phyloP scores from a whole-genome alignment of 1,140 invertebrate genomes.

The Chelonus insularis region DNA sequence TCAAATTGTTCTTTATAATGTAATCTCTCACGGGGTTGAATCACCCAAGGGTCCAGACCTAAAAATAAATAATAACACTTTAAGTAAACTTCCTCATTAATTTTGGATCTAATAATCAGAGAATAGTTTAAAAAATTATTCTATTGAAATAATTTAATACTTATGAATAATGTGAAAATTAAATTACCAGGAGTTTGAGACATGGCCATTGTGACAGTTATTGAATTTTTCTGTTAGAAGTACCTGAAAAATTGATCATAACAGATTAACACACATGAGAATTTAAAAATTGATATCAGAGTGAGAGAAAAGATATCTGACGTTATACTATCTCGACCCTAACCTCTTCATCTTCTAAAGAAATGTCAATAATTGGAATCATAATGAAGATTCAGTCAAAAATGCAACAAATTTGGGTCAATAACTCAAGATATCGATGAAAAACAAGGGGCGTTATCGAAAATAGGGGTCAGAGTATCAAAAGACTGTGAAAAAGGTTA shows the following conservation, averaged over 20 bases:
- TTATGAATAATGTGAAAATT: conserved; percentile 9
- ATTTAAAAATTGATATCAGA: not conserved
- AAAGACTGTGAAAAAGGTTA: not conserved
- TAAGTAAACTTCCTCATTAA: not conserved
- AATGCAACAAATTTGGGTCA: conserved; percentile 20
- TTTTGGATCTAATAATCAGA: not conserved
- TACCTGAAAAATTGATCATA: not conserved
- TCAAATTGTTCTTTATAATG: conserved; percentile 93
- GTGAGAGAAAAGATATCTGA: not conserved
- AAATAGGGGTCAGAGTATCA: conserved; percentile 3
- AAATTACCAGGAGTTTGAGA: conserved; percentile 33
- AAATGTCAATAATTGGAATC: not conserved
- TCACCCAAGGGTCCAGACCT: conserved; percentile 80
- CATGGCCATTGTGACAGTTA: conserved; percentile 23
- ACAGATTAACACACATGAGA: not conserved
- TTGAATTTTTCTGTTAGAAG: conserved; percentile 15
- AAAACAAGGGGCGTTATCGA: conserved; percentile 17
- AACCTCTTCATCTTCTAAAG: not conserved
- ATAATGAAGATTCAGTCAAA: not conserved
- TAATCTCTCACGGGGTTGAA: conserved; percentile 82
- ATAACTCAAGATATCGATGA: conserved; percentile 10
- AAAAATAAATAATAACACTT: conserved; percentile 9
- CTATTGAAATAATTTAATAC: too few species aligned
- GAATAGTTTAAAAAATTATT: too few species aligned
- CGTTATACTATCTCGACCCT: not conserved